Percentiles rank a stretch among this genome's conserved stretches.
Conservation (phyloP, 2,797 vertebrate species). For the Lithobates pipiens region DNA sequence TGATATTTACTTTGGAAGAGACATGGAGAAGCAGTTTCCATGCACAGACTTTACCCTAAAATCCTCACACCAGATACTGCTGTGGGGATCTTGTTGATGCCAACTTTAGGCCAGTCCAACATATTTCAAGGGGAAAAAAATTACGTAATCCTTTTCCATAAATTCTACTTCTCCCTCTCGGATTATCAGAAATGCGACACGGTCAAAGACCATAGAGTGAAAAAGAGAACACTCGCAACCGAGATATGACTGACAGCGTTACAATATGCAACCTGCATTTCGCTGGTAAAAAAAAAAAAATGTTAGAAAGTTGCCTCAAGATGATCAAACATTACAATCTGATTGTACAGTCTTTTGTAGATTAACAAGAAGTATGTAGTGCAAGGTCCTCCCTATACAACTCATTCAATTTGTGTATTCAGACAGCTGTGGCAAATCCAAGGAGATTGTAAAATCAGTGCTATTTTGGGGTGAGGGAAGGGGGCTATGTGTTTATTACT, state of each 20-base stretch:
- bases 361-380: too few relatives aligned
- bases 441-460: too few relatives aligned
- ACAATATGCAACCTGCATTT: not conserved
- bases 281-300: too few relatives aligned
- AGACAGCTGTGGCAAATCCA: too few relatives aligned
- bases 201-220: not conserved
- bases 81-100: slow-evolving; percentile 41
- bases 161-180: slow-evolving; percentile 28
- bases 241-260: too few relatives aligned
- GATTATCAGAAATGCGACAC: not conserved
- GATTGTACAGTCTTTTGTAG: too few relatives aligned
- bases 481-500: too few relatives aligned
- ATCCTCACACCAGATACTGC: slow-evolving; percentile 34
- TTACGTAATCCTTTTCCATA: slow-evolving; percentile 56
- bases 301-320: too few relatives aligned
- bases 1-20: slow-evolving; percentile 58
- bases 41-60: slow-evolving; percentile 46
- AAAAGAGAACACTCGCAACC: not conserved
- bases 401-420: too few relatives aligned
- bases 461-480: too few relatives aligned
- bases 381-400: too few relatives aligned
- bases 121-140: slow-evolving; percentile 49
- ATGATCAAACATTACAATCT: too few relatives aligned
- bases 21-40: slow-evolving; percentile 52
- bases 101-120: slow-evolving; percentile 45